Conservation (phyloP, 37 sponge, comb jelly and placozoan genomes). For the Ephydatia muelleri region DNA sequence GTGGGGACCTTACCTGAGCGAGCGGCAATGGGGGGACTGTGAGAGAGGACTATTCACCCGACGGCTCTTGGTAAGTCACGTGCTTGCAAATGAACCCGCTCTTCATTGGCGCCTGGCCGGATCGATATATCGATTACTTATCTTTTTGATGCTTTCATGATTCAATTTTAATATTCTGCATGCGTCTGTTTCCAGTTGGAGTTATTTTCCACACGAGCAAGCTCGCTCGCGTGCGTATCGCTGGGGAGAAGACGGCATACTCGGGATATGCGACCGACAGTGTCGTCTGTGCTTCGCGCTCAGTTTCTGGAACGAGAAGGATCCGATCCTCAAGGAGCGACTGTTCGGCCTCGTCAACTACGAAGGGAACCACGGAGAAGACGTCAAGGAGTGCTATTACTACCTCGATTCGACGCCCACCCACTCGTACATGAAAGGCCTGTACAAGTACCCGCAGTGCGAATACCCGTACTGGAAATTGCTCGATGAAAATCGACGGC, state of each 20-base stretch:
- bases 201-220: constrained; percentile 95
- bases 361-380: constrained; percentile 97
- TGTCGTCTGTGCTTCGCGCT: constrained; percentile 91
- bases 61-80: constrained; percentile 77
- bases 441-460: constrained; percentile 93
- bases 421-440: constrained; percentile 93
- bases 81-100: not conserved
- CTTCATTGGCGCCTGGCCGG: too few species aligned
- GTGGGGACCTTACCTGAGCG: constrained; percentile 95
- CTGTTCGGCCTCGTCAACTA: constrained; percentile 89
- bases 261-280: constrained; percentile 93
- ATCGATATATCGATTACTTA: too few species aligned
- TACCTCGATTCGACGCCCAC: constrained; percentile 97
- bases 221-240: constrained; percentile 92
- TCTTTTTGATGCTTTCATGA: too few species aligned
- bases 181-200: constrained; percentile 93
- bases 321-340: constrained; percentile 94
- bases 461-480: constrained; percentile 84
- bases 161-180: too few species aligned
- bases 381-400: constrained; percentile 95
- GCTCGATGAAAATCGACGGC: constrained; percentile 71
- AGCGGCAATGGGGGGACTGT: constrained; percentile 98
- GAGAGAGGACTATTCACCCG: constrained; percentile 92
- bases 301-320: constrained; percentile 91
- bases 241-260: constrained; percentile 95